Conservation (phyloP, 2,113 vertebrate genomes). For the Xerus inauris region DNA sequence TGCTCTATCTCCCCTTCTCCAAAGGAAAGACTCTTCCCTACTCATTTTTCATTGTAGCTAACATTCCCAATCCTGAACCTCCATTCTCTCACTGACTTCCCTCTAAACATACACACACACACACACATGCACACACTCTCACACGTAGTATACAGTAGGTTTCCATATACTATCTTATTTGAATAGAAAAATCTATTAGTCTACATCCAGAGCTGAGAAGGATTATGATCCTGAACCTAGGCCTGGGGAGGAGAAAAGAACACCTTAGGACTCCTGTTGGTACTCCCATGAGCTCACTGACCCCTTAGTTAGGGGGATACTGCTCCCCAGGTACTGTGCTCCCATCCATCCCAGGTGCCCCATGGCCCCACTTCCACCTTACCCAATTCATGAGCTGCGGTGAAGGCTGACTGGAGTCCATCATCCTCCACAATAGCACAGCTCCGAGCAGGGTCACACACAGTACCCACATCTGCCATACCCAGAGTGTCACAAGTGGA, state of each 20-base stretch:
- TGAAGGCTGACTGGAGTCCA: slow-evolving; percentile 86
- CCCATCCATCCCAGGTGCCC: fast-evolving
- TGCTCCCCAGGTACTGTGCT: neutral
- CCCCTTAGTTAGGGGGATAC: too few species aligned
- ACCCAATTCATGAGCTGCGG: slow-evolving; percentile 87
- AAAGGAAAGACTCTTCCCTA: neutral
- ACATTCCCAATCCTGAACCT: neutral
- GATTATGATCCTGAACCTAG: neutral
- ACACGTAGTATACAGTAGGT: neutral
- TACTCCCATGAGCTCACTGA: neutral
- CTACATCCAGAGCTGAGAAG: neutral
- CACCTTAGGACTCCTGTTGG: neutral
- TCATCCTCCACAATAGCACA: slow-evolving; percentile 88
- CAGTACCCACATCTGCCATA: slow-evolving; percentile 88
- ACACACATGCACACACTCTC: neutral
- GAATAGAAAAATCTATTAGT: neutral
- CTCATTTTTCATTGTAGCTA: neutral
- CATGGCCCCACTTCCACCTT: fast-evolving
- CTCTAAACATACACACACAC: neutral
- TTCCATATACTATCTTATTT: neutral
- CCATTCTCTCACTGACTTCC: neutral
- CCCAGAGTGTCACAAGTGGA: slow-evolving; percentile 86
- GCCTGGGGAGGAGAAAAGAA: neutral
- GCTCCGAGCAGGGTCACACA: slow-evolving; percentile 85
- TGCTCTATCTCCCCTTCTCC: neutral